Percentiles rank a stretch among this genome's conserved stretches.
Evolutionary conservation across 2,113 vertebrate species (phyloP).

Genomic region (Furnarius figulus): DNA sequence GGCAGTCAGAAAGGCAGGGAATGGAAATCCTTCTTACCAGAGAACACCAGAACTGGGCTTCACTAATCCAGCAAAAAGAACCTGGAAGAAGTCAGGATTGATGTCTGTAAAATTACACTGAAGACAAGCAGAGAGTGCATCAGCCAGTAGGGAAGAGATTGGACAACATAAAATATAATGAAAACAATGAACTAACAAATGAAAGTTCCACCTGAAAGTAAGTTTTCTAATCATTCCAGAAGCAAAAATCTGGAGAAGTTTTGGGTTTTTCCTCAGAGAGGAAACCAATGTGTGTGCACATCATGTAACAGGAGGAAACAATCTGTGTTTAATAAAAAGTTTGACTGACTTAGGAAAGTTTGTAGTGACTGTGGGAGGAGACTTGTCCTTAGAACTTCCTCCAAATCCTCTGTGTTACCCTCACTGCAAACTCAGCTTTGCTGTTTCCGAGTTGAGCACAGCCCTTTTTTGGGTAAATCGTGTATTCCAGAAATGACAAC

Average conservation of each 20-base stretch:
- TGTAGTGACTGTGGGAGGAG: fast-evolving
- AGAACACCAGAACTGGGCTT: neutral
- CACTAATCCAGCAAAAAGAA: neutral
- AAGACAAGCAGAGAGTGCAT: neutral
- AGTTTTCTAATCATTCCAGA: neutral
- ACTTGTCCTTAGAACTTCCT: neutral
- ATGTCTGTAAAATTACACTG: neutral
- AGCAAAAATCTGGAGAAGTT: neutral
- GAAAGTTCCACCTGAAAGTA: neutral
- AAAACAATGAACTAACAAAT: neutral
- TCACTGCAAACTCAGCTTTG: neutral
- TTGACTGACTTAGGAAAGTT: neutral
- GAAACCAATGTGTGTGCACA: fast-evolving
- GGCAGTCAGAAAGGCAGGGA: neutral
- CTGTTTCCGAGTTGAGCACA: neutral
- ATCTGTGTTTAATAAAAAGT: neutral
- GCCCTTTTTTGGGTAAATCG: fast-evolving
- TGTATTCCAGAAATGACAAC: neutral
- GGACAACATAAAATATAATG: neutral
- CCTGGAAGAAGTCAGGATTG: neutral
- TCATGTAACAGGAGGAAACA: fast-evolving
- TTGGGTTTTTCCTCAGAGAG: neutral
- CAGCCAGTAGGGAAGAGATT: neutral
- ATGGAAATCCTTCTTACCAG: neutral
- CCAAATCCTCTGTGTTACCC: neutral